A percentile compares a stretch with the other conserved stretches of the same genome.
phyloP scores from a whole-genome alignment of 2,797 vertebrate genomes.

The Xenopus petersii region DNA sequence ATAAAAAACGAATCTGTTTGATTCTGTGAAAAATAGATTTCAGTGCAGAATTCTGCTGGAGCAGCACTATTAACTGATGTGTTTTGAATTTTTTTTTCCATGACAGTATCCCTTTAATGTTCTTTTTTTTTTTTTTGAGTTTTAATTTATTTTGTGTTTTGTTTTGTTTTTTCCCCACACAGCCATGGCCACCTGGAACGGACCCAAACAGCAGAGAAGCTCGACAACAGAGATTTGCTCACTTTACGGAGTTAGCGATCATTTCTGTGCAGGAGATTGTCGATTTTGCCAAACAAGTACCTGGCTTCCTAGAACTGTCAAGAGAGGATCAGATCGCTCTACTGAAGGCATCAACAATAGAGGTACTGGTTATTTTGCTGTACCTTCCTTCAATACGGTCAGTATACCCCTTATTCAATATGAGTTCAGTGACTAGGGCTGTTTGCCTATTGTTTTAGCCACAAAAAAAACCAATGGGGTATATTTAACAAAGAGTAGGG shows the following conservation, averaged over 20 bases:
- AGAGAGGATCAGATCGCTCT: slow-evolving; percentile 62
- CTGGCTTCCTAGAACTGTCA: slow-evolving; percentile 62
- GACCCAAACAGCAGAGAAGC: slow-evolving; percentile 64
- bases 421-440: too few relatives aligned
- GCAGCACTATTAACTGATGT: too few relatives aligned
- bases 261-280: slow-evolving; percentile 66
- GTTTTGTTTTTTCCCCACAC: neutral
- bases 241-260: slow-evolving; percentile 65
- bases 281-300: slow-evolving; percentile 65
- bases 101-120: neutral
- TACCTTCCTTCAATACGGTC: too few relatives aligned
- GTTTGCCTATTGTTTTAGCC: too few relatives aligned
- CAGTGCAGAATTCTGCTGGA: too few relatives aligned
- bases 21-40: too few relatives aligned
- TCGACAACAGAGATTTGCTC: slow-evolving; percentile 63
- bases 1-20: too few relatives aligned
- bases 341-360: slow-evolving; percentile 61
- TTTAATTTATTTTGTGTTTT: neutral
- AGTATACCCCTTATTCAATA: too few relatives aligned
- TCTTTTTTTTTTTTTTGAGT: too few relatives aligned
- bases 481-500: too few relatives aligned
- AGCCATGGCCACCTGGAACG: slow-evolving; percentile 64
- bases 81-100: neutral
- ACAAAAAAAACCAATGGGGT: too few relatives aligned
- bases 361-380: slow-evolving; percentile 18